Evolutionary conservation across 2,888 invertebrate species (phyloP).

Genomic region (Orchesellides sinensis): DNA sequence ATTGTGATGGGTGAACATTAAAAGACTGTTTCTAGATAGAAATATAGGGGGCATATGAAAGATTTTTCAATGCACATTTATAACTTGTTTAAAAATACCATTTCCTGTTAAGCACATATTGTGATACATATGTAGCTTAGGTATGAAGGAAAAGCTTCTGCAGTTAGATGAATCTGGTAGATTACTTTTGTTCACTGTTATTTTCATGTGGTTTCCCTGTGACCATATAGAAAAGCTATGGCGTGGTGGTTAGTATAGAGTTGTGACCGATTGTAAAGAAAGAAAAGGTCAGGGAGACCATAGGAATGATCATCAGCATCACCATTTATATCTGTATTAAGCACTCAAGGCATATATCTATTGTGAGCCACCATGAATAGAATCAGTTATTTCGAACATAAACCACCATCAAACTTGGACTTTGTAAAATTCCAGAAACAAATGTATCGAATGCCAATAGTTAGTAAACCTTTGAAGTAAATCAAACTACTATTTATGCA

Average conservation of each 20-base stretch:
- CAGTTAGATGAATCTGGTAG: constrained; percentile 52
- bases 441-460: too few relatives aligned
- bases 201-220: constrained; percentile 41
- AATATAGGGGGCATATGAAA: neutral
- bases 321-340: constrained; percentile 39
- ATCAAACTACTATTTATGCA: too few relatives aligned
- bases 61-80: neutral
- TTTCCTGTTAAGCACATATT: neutral
- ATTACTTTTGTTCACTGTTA: constrained; percentile 55
- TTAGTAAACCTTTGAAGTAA: too few relatives aligned
- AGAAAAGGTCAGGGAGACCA: constrained; percentile 23
- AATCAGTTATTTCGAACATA: too few relatives aligned
- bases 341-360: constrained; percentile 14
- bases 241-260: constrained; percentile 19
- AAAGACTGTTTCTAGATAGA: neutral
- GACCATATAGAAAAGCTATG: constrained; percentile 15
- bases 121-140: constrained; percentile 10
- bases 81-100: neutral
- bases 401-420: too few relatives aligned
- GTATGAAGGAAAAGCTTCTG: neutral
- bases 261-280: constrained; percentile 35
- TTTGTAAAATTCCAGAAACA: too few relatives aligned
- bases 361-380: constrained; percentile 6
- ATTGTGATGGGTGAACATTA: neutral
- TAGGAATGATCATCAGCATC: constrained; percentile 38